Conservation (phyloP, 2,797 vertebrate species). For the Linurgus olivaceus region DNA sequence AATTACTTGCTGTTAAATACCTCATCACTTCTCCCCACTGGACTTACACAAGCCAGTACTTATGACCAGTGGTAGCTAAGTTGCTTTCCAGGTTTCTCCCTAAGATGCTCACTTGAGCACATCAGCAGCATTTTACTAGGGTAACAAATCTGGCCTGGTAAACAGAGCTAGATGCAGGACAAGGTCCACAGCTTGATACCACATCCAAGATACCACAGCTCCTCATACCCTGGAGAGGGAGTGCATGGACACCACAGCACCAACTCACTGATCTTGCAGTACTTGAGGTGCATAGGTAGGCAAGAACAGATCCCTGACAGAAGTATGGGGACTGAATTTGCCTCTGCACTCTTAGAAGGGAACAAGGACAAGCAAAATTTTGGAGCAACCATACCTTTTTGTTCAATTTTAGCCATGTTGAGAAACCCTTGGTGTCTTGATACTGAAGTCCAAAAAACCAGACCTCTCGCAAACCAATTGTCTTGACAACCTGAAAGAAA, state of each 20-base stretch:
- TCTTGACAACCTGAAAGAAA: conserved; percentile 91
- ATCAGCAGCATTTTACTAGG: rapidly evolving
- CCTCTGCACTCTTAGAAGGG: not conserved
- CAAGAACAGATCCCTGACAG: not conserved
- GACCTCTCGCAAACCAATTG: conserved; percentile 94
- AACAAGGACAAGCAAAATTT: not conserved
- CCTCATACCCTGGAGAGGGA: not conserved
- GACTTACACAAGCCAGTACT: not conserved
- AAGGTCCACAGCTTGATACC: too few species aligned
- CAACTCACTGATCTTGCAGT: not conserved
- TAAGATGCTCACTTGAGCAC: not conserved
- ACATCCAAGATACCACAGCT: not conserved
- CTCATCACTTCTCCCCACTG: not conserved
- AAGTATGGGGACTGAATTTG: not conserved
- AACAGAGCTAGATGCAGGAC: not conserved
- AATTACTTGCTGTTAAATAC: not conserved
- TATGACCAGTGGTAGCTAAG: not conserved
- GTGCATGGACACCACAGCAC: not conserved
- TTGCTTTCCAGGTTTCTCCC: not conserved
- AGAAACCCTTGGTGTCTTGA: conserved; percentile 97
- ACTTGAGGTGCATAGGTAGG: not conserved
- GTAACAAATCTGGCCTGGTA: not conserved
- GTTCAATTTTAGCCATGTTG: conserved; percentile 97
- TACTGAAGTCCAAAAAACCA: conserved; percentile 99
- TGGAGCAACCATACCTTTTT: conserved; percentile 86